Evolutionary conservation across 2,888 invertebrate species (phyloP).

Genomic region (Homarus gammarus): DNA sequence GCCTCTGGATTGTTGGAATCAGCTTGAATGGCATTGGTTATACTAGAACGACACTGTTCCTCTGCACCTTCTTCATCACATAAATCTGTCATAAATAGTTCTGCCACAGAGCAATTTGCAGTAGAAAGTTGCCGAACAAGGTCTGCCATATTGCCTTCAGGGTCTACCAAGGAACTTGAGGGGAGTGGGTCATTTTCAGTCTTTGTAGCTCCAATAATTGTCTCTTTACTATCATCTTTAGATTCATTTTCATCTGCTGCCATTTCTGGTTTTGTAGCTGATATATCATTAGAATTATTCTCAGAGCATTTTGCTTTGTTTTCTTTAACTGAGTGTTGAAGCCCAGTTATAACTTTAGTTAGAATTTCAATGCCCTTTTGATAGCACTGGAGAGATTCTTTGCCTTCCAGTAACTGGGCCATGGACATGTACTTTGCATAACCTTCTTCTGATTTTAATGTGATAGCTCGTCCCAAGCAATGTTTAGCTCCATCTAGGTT

Average conservation of each 20-base stretch:
- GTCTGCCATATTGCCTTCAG: conserved; percentile 36
- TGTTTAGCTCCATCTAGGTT: conserved; percentile 78
- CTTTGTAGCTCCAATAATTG: not conserved
- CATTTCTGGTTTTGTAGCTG: conserved; percentile 1
- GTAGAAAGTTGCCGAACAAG: conserved; percentile 78
- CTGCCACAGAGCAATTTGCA: conserved; percentile 80
- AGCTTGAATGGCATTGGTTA: conserved; percentile 79
- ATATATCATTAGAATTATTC: not conserved
- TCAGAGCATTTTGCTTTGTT: not conserved
- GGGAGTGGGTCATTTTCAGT: not conserved
- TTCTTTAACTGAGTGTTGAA: conserved; percentile 14
- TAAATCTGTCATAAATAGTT: conserved; percentile 80
- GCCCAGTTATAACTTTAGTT: conserved; percentile 75
- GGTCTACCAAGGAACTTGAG: conserved; percentile 8
- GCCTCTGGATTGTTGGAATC: conserved; percentile 80
- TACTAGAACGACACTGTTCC: conserved; percentile 78
- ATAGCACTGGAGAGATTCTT: conserved; percentile 79
- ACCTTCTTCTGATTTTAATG: conserved; percentile 79
- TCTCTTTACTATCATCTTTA: not conserved
- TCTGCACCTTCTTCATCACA: conserved; percentile 80
- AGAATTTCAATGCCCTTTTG: conserved; percentile 80
- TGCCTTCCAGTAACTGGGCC: conserved; percentile 79
- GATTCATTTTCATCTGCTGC: not conserved
- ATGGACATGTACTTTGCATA: conserved; percentile 80
- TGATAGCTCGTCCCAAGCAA: conserved; percentile 77